Base-by-base conservation (phyloP, 2,888 invertebrate species). In the Mesorhabditis spiculigera region DNA sequence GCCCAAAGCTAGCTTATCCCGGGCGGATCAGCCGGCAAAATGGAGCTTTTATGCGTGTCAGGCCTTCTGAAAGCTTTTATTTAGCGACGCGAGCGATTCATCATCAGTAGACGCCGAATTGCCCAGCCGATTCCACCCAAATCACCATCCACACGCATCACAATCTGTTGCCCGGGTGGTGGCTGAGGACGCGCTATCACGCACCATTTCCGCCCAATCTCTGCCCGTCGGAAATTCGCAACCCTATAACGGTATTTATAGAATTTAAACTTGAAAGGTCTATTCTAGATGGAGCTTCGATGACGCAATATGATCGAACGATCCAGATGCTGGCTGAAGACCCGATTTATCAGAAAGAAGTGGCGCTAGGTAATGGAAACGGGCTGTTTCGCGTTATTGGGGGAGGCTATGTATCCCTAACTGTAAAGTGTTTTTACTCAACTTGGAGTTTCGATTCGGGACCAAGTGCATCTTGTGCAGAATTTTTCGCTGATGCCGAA, bases 341-440 rank as follows among this genome's bases (percentile, higher is more conserved):
- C 74, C 81, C 85, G 41, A 77, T 76, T 63, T 87, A 87, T 86
- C 87, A 88, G 74, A 89, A 89, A 78, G 90, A 90, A 72, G 78
- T 77, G 61, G 3, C 66, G 16, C 43, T 44, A 10, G 28, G 42
- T 8, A 58, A 10, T 28, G 67, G 8, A 41, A 28, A 28, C 3
- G 28, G 28, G 28, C 28, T 28, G 28, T 28, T 28, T 28, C 28
- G 28, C 28, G 28, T 28, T 28, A 28, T 28, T 28, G 28, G 28
- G 28, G 28, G 28, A 28, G 28, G 28, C 28, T 28, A 28, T 28
- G 28, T 28, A 28, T 28, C 28, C 28, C 28, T 28, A 28, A n/a
- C n/a, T n/a, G n/a, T n/a, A n/a, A n/a, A n/a, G n/a, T n/a, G n/a
- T n/a, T n/a, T n/a, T n/a, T n/a, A n/a, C n/a, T n/a, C n/a, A n/a